Evolutionary conservation across 2,888 invertebrate species (phyloP), one percentile per base, ranked within the genome.

Genomic region (Cryptosula pallasiana): DNA sequence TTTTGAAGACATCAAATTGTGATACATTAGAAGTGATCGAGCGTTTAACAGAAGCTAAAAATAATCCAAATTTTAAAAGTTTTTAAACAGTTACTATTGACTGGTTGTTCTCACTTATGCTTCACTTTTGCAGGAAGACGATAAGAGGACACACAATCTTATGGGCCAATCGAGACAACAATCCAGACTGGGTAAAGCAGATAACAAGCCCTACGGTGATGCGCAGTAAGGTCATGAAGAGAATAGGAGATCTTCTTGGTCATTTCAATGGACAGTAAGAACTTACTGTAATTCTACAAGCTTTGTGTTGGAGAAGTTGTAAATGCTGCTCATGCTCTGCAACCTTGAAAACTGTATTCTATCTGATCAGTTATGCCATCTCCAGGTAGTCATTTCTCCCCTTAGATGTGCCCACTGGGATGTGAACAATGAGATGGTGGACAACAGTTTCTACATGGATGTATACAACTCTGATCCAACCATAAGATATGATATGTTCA

Each of bases 251-350:
- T 29, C 35, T 72, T 0, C 54, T 72, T 20, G 57, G 69, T 20
- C 55, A 35, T n/a, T 73, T 35, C 70, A 72, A 70, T 35, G 73
- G 73, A 13, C 35, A 57, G 73, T 72, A 55, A 73, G 73, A n/a
- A 16, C n/a, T n/a, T n/a, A n/a, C n/a, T n/a, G n/a, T n/a, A n/a
- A n/a, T n/a, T n/a, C n/a, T n/a, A n/a, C n/a, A n/a, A n/a, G n/a
- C n/a, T n/a, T n/a, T n/a, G n/a, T n/a, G n/a, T n/a, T n/a, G n/a
- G n/a, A n/a, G n/a, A n/a, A n/a, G n/a, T n/a, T n/a, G n/a, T n/a
- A n/a, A n/a, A n/a, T n/a, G n/a, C n/a, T n/a, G n/a, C n/a, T n/a
- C n/a, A n/a, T n/a, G n/a, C n/a, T n/a, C n/a, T n/a, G n/a, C n/a
- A n/a, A n/a, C n/a, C n/a, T n/a, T n/a, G n/a, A n/a, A n/a, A n/a